Percentiles rank a stretch among this genome's conserved stretches.
phyloP scores from a whole-genome alignment of 2,113 vertebrate genomes.

The Pedionomus torquatus region DNA sequence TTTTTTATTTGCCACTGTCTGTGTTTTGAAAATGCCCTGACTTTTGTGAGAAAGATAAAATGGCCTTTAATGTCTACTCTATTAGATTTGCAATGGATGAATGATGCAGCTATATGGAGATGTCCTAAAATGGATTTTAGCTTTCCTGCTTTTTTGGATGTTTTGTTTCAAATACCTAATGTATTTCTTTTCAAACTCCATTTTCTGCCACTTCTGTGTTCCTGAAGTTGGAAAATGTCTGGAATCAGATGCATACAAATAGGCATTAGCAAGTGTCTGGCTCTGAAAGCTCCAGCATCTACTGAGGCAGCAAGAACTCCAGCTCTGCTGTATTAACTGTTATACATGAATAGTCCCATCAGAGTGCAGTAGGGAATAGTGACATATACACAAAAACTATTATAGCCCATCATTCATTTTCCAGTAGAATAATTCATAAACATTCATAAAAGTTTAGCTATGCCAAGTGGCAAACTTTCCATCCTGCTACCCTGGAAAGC shows the following conservation, averaged over 20 bases:
- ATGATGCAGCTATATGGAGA: not conserved
- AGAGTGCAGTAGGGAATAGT: not conserved
- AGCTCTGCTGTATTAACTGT: constrained; percentile 32
- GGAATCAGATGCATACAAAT: not conserved
- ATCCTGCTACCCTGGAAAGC: not conserved
- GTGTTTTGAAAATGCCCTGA: not conserved
- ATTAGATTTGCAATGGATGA: not conserved
- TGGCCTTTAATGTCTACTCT: not conserved
- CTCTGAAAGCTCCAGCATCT: not conserved
- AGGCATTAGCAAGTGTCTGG: not conserved
- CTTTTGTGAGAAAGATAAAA: not conserved
- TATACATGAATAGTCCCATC: constrained; percentile 39
- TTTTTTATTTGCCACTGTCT: not conserved
- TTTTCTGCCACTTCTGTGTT: not conserved
- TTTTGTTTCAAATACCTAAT: not conserved
- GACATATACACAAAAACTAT: constrained; percentile 23
- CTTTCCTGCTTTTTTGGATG: not conserved
- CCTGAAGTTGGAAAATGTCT: not conserved
- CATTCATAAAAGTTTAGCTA: constrained; percentile 33
- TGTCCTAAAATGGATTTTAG: not conserved
- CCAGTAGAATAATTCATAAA: constrained; percentile 64
- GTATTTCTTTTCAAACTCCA: not conserved
- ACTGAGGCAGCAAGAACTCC: not conserved
- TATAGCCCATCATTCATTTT: constrained; percentile 55
- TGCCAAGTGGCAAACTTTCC: constrained; percentile 8